These are phyloP conservation scores for Theocolax elegans DNA, from an alignment of 1,140 invertebrate genomes.

Conservation along the genomic window DNA sequence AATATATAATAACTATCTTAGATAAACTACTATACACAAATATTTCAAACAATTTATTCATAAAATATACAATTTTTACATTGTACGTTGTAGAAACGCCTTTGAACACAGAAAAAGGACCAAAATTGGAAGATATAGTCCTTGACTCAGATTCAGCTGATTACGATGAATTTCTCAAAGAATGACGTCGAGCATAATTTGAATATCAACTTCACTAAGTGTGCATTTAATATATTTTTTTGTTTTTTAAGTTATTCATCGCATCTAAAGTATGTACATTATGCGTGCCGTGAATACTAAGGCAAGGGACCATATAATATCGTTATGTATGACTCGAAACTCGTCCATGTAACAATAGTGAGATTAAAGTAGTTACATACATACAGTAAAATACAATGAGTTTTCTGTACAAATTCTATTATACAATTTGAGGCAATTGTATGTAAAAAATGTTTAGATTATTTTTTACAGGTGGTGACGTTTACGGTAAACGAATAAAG, in stretches of 20 bases:
- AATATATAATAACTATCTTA: conserved; percentile 52
- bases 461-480: too few species aligned
- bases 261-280: conserved; percentile 4
- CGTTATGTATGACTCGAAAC: not conserved
- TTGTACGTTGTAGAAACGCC: conserved; percentile 53
- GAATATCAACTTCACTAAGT: not conserved
- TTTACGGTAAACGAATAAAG: not conserved
- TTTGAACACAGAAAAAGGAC: conserved; percentile 53
- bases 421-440: conserved; percentile 23
- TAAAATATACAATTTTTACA: too few species aligned
- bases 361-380: conserved; percentile 10
- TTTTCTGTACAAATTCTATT: conserved; percentile 35
- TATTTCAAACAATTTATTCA: too few species aligned
- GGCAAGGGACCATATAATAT: conserved; percentile 20
- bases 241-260: conserved; percentile 1
- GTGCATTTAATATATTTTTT: not conserved
- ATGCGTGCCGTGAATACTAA: not conserved
- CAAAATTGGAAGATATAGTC: conserved; percentile 69
- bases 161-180: conserved; percentile 69
- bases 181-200: conserved; percentile 42
- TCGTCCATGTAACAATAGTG: conserved; percentile 19
- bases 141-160: conserved; percentile 68
- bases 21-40: too few species aligned
- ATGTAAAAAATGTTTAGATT: not conserved
- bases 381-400: conserved; percentile 7